Conservation (phyloP, 2,797 vertebrate genomes). For the Pseudotriccus pelzelni region DNA sequence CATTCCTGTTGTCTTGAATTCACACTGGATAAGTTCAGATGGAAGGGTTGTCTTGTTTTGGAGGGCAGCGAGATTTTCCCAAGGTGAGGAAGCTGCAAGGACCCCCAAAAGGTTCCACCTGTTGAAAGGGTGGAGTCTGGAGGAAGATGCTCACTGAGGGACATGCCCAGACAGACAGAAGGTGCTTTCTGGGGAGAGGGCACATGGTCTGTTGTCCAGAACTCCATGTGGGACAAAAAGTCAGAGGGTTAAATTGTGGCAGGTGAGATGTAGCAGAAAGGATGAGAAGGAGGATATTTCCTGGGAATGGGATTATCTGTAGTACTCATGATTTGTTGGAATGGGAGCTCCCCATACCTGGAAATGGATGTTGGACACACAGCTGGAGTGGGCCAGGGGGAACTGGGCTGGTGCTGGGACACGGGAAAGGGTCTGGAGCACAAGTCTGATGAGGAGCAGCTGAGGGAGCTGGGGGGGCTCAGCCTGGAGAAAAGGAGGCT, state of each 20-base stretch:
- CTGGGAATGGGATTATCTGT: neutral
- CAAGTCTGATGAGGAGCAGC: fast-evolving
- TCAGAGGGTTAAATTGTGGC: neutral
- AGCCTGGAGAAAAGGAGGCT: neutral
- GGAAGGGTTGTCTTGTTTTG: neutral
- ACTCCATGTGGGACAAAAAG: neutral
- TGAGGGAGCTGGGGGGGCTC: neutral
- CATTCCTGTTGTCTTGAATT: neutral
- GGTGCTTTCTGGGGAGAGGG: neutral
- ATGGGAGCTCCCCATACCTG: fast-evolving
- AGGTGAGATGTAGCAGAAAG: neutral
- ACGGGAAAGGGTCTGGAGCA: neutral
- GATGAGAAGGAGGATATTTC: neutral
- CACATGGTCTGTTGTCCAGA: neutral
- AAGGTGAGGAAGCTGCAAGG: neutral
- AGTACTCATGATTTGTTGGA: neutral
- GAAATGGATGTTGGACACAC: neutral
- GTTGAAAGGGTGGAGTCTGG: neutral
- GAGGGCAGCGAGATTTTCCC: neutral
- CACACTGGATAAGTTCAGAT: neutral
- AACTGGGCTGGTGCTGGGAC: neutral
- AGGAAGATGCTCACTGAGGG: neutral
- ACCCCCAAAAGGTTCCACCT: neutral
- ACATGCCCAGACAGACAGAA: neutral
- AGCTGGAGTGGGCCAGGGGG: neutral